These are phyloP conservation scores for Hermetia illucens DNA, from an alignment of 1,140 invertebrate genomes.

Conservation along the genomic window DNA sequence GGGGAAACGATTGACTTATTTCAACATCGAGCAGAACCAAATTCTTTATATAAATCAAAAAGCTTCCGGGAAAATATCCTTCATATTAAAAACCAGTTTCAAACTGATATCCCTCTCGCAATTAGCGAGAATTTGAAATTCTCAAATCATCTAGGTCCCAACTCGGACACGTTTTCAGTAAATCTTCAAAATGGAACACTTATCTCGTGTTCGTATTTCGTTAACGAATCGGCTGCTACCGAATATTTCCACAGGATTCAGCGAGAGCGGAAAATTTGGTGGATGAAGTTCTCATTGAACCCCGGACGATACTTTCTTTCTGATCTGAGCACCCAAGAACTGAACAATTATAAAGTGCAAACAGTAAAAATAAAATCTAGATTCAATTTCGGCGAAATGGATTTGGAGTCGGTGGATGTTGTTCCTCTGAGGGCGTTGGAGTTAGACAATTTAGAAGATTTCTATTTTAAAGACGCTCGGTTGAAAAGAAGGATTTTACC, in stretches of 20 bases:
- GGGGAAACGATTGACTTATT: not conserved
- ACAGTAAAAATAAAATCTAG: constrained; percentile 18
- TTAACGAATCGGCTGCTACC: constrained; percentile 12
- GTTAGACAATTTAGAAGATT: not conserved
- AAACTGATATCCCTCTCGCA: not conserved
- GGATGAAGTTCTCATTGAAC: constrained; percentile 53
- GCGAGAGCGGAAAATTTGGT: constrained; percentile 63
- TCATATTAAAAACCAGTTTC: not conserved
- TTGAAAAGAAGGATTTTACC: constrained; percentile 10
- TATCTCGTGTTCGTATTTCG: constrained; percentile 17
- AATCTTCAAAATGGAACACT: constrained; percentile 1
- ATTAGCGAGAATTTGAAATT: not conserved
- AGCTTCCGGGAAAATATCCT: not conserved
- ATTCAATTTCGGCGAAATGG: constrained; percentile 8
- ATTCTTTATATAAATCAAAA: not conserved
- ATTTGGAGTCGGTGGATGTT: constrained; percentile 18
- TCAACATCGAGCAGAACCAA: too few relatives aligned
- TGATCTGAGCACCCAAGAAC: constrained; percentile 33
- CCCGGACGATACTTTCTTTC: constrained; percentile 44
- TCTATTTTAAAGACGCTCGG: constrained; percentile 11
- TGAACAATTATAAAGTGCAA: constrained; percentile 15
- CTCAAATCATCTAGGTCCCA: not conserved
- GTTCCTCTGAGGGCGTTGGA: constrained; percentile 6
- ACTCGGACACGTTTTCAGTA: not conserved
- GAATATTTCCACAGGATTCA: constrained; percentile 42